A percentile compares a stretch with the other conserved stretches of the same genome.
phyloP scores from a whole-genome alignment of 2,797 vertebrate species.

The Lepilemur septentrionalis region DNA sequence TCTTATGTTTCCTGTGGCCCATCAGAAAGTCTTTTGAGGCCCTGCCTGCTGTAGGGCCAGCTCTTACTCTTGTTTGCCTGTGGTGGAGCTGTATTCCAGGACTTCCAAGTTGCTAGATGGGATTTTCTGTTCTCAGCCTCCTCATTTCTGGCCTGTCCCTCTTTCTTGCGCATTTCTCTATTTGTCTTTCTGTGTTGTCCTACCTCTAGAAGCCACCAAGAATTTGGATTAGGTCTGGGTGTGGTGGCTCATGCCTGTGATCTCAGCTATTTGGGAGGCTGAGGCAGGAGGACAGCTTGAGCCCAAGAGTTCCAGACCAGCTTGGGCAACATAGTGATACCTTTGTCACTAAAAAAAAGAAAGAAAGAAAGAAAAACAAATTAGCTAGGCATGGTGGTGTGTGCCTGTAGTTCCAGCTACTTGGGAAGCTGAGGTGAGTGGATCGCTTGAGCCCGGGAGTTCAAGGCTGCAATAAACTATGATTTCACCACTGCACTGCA shows the following conservation, averaged over 20 bases:
- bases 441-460: neutral
- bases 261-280: too few species aligned
- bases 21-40: neutral
- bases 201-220: neutral
- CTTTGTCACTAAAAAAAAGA: neutral
- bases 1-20: constrained; percentile 5
- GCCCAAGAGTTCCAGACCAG: neutral
- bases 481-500: neutral
- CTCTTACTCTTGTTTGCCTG: neutral
- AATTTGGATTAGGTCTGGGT: neutral
- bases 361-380: neutral
- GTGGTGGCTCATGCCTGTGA: neutral
- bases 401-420: neutral
- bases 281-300: neutral
- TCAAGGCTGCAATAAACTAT: too few species aligned
- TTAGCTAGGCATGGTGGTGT: neutral
- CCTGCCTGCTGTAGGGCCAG: neutral
- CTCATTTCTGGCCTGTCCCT: neutral
- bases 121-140: neutral
- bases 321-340: neutral
- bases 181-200: neutral
- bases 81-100: neutral
- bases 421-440: neutral
- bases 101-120: neutral
- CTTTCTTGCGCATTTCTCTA: neutral